Conservation (phyloP, 2,888 invertebrate species). For the Drosophila anomalata region DNA sequence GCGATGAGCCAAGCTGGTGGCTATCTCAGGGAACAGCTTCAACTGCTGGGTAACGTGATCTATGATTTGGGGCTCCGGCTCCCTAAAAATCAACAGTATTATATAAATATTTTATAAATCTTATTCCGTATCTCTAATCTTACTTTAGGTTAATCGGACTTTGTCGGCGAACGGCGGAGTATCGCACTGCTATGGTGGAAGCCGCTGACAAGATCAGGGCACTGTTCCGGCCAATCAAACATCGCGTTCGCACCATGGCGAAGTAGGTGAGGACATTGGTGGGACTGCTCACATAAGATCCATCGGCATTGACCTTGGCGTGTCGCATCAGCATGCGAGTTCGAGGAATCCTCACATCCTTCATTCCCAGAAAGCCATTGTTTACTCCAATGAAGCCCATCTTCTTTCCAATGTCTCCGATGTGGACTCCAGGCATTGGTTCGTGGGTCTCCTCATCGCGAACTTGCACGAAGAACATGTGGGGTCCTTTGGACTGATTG, state of each 20-base stretch:
- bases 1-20: constrained; percentile 90
- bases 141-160: constrained; percentile 92
- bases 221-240: constrained; percentile 90
- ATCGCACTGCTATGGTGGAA: constrained; percentile 93
- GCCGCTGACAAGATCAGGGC: constrained; percentile 90
- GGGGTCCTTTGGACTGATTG: constrained; percentile 92
- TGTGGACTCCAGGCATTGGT: constrained; percentile 93
- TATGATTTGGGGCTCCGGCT: constrained; percentile 93
- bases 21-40: constrained; percentile 93
- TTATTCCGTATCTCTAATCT: constrained; percentile 2
- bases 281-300: constrained; percentile 92
- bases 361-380: constrained; percentile 95
- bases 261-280: constrained; percentile 94
- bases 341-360: constrained; percentile 93
- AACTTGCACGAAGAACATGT: constrained; percentile 95
- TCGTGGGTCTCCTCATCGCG: constrained; percentile 94
- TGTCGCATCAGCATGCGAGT: constrained; percentile 96
- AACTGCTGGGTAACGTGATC: constrained; percentile 97
- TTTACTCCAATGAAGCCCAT: constrained; percentile 95
- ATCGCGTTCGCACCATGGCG: constrained; percentile 94
- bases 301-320: constrained; percentile 95
- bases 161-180: constrained; percentile 94
- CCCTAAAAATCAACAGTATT: neutral
- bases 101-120: neutral
- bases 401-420: constrained; percentile 97